phyloP scores from a whole-genome alignment of 2,797 vertebrate genomes.

The Danionella dracula region DNA sequence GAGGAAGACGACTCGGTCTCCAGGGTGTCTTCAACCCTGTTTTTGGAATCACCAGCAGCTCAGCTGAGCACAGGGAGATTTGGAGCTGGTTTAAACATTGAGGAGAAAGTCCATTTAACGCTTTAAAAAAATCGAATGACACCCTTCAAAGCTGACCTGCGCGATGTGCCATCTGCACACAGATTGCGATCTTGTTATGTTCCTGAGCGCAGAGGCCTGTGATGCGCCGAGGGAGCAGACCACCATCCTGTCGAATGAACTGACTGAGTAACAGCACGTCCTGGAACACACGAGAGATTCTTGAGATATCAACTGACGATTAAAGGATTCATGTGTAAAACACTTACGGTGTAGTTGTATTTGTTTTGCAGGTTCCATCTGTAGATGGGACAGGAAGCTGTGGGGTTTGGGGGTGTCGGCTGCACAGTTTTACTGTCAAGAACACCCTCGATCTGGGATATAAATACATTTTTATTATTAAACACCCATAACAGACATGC shows the following conservation, averaged over 20 bases:
- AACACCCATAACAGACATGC: too few relatives aligned
- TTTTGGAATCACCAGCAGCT: too few relatives aligned
- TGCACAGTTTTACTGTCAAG: slow-evolving; percentile 53
- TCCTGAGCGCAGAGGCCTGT: slow-evolving; percentile 90
- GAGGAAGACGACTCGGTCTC: too few relatives aligned
- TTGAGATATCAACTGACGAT: background rate
- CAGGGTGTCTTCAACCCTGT: too few relatives aligned
- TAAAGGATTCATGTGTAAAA: background rate
- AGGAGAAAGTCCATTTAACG: too few relatives aligned
- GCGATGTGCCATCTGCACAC: slow-evolving; percentile 95
- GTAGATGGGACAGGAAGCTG: slow-evolving; percentile 91
- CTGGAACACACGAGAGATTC: slow-evolving; percentile 53
- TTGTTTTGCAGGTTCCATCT: slow-evolving; percentile 94
- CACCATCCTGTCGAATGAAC: slow-evolving; percentile 89
- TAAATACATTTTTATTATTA: too few relatives aligned
- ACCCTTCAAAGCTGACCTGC: slow-evolving; percentile 69
- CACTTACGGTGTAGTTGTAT: slow-evolving; percentile 86
- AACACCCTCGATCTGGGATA: slow-evolving; percentile 80
- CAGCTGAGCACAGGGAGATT: too few relatives aligned
- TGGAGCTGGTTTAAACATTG: too few relatives aligned
- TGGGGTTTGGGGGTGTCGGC: slow-evolving; percentile 81
- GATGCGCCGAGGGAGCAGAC: slow-evolving; percentile 81
- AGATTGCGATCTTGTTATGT: slow-evolving; percentile 81
- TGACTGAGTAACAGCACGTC: slow-evolving; percentile 91
- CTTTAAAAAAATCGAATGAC: background rate